Percentiles rank a stretch among this genome's conserved stretches.
These are phyloP conservation scores for Aphidoletes aphidimyza DNA, from an alignment of 2,888 invertebrate species.

Conservation along the genomic window DNA sequence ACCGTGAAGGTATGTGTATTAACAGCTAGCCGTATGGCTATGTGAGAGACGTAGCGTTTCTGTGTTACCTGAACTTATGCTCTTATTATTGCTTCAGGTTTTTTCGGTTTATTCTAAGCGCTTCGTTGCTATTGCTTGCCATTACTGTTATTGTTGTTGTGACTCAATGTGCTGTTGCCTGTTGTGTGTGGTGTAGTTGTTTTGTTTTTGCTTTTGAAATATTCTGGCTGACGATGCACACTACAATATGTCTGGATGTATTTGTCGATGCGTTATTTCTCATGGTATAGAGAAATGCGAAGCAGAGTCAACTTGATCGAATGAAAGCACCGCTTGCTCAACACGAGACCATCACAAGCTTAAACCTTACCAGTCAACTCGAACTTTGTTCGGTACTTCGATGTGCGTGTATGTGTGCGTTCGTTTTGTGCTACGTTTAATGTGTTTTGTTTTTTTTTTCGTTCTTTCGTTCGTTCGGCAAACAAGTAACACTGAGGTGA, in stretches of 20 bases:
- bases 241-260: no score
- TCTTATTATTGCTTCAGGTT: constrained; percentile 41
- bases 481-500: constrained; percentile 30
- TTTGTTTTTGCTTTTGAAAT: constrained; percentile 1
- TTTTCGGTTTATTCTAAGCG: background rate
- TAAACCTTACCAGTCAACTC: background rate
- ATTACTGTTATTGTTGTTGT: constrained; percentile 6
- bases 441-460: background rate
- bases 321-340: constrained; percentile 41
- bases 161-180: background rate
- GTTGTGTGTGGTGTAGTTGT: background rate
- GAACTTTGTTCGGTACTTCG: background rate
- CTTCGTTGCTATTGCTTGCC: no score
- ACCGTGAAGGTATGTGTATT: constrained; percentile 31
- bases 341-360: background rate
- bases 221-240: no score
- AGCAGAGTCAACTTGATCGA: background rate
- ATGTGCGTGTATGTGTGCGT: background rate
- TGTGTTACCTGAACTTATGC: constrained; percentile 50
- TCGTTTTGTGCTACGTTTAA: background rate
- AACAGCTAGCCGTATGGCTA: constrained; percentile 48
- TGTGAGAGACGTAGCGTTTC: background rate
- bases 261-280: no score
- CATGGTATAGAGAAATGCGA: background rate
- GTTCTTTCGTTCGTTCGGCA: background rate